Evolutionary conservation across 2,113 vertebrate species (phyloP), one percentile per base, ranked within the genome.

Genomic region (Phaethornis superciliosus): DNA sequence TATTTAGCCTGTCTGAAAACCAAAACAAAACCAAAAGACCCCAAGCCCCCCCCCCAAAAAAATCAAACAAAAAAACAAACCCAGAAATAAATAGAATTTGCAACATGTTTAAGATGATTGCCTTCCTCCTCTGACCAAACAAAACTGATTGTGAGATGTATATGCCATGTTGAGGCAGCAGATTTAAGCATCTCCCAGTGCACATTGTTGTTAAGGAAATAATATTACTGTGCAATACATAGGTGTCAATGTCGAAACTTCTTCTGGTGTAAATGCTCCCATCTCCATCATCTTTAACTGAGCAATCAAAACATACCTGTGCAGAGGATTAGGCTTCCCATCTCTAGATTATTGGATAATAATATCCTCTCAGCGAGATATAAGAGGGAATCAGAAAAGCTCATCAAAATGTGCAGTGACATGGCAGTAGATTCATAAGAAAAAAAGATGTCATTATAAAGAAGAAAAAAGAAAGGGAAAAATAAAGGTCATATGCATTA

Each of bases 361-460:
- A 95, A 89, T 88, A 88, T 86, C 64, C 88, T 78, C 90, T 94
- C 85, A 95, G 88, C 56, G 90, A 97, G 95, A 93, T 88, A 63
- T 90, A 93, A 94, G 78, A 90, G 77, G 54, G 90, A 94, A 92
- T 93, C 90, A 87, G 94, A 85, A 93, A 94, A 96, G 78, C 92
- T 95, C 93, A 95, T 96, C 94, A 40, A 40, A 40, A 40, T 40
- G 40, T 40, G 40, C 10, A 40, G 40, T 40, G 40, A 40, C 40
- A 40, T 40, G 40, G 40, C 40, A 5, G 11, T 40, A 40, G 40
- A 40, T 40, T 40, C 40, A 40, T 40, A 20, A 47, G 21, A 87
- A 89, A 90, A 93, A 92, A 84, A 85, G 72, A 83, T 74, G 35
- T 93, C 93, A 94, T 93, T 93, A 95, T 35, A 94, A 81, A 77